A percentile compares a stretch with the other conserved stretches of the same genome.
phyloP scores from a whole-genome alignment of 2,113 vertebrate genomes.

The Pongo pygmaeus region DNA sequence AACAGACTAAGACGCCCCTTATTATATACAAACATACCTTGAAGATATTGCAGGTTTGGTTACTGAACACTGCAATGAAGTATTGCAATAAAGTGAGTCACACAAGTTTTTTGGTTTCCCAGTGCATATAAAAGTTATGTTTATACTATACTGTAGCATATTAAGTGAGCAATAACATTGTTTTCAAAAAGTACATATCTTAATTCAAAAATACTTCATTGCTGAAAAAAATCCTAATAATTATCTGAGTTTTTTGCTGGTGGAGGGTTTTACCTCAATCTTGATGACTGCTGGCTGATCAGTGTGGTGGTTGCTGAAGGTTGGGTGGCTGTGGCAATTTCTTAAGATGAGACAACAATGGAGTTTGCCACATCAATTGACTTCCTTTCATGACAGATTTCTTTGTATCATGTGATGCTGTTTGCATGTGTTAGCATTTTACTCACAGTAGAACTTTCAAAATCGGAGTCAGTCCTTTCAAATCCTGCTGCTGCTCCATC shows the following conservation, averaged over 20 bases:
- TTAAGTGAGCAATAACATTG: neutral
- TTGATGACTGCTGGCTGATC: neutral
- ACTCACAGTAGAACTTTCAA: neutral
- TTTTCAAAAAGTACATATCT: neutral
- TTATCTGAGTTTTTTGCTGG: neutral
- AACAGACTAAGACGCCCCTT: neutral
- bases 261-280: neutral
- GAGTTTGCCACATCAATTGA: neutral
- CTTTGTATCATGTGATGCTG: neutral
- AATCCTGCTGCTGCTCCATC: neutral
- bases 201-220: neutral
- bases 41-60: neutral
- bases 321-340: neutral
- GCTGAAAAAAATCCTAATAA: neutral
- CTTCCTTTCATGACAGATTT: neutral
- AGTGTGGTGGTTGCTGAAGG: neutral
- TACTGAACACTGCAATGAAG: neutral
- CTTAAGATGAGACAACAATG: neutral
- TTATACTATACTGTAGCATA: neutral
- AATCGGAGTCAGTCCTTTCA: neutral
- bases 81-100: neutral
- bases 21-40: neutral
- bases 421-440: neutral
- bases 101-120: neutral
- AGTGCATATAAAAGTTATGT: neutral